These are phyloP conservation scores for Mormyrus hasselquistii DNA, from an alignment of 2,797 vertebrate species.

Conservation along the genomic window DNA sequence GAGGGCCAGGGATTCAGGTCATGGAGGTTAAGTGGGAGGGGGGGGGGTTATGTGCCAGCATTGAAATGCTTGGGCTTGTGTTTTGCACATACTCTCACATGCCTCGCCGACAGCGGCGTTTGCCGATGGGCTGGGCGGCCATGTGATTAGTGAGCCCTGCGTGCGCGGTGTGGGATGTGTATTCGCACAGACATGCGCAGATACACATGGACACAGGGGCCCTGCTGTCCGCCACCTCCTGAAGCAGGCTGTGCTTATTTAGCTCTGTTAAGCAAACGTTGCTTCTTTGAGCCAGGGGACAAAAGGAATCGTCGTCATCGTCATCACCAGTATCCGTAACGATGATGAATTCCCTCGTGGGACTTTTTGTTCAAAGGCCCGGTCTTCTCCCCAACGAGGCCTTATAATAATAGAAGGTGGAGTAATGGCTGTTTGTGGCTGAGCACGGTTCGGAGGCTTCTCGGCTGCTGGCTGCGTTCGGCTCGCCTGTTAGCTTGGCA, in stretches of 20 bases:
- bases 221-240: background rate
- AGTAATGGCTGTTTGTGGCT: background rate
- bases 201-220: background rate
- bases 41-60: slow-evolving; percentile 47
- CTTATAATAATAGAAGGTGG: background rate
- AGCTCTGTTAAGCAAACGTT: background rate
- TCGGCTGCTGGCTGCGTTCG: background rate
- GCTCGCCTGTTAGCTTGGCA: background rate
- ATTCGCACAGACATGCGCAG: background rate
- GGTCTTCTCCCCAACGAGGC: background rate
- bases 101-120: background rate
- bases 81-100: slow-evolving; percentile 28
- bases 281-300: background rate
- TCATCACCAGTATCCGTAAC: background rate
- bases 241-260: background rate
- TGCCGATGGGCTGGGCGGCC: background rate
- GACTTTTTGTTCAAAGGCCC: background rate
- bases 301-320: background rate
- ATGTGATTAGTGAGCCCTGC: background rate
- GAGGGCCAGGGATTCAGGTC: slow-evolving; percentile 53
- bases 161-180: background rate
- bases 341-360: background rate
- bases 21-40: slow-evolving; percentile 63
- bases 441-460: background rate
- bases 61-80: slow-evolving; percentile 26